A percentile compares a stretch with the other conserved stretches of the same genome.
phyloP scores from a whole-genome alignment of 2,797 vertebrate genomes.

The Buphagus erythrorhynchus region DNA sequence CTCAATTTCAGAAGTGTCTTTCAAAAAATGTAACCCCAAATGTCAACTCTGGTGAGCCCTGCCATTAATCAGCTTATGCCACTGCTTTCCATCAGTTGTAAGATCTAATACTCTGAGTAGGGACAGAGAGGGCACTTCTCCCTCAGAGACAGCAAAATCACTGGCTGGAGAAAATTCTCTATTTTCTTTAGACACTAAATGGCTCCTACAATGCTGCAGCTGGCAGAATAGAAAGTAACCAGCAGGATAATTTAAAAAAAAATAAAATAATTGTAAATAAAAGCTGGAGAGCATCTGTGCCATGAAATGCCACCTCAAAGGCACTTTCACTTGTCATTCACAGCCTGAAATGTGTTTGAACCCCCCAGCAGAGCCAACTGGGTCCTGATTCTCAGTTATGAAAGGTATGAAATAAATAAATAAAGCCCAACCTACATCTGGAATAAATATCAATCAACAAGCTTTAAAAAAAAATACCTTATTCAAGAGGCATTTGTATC shows the following conservation, averaged over 20 bases:
- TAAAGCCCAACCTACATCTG: neutral
- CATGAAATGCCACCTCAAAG: neutral
- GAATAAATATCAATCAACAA: slow-evolving; percentile 33
- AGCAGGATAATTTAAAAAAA: neutral
- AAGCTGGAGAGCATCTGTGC: neutral
- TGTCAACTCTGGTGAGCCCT: neutral
- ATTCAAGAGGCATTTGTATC: neutral
- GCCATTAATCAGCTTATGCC: slow-evolving; percentile 10
- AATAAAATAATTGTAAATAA: neutral
- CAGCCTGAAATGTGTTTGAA: neutral
- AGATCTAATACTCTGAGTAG: neutral
- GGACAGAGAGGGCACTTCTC: neutral
- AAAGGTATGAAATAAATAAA: slow-evolving; percentile 9
- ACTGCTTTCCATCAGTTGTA: neutral
- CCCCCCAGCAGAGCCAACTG: neutral
- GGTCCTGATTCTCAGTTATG: neutral
- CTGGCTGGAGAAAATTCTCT: neutral
- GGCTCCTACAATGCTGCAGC: neutral
- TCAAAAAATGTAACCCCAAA: slow-evolving; percentile 10
- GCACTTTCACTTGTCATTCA: neutral
- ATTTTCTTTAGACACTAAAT: neutral
- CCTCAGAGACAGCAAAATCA: neutral
- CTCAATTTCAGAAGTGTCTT: slow-evolving; percentile 26
- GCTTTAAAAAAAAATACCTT: neutral
- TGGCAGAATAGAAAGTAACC: neutral